Evolutionary conservation across 2,797 vertebrate genomes (phyloP).

Genomic region (Anas bernieri): DNA sequence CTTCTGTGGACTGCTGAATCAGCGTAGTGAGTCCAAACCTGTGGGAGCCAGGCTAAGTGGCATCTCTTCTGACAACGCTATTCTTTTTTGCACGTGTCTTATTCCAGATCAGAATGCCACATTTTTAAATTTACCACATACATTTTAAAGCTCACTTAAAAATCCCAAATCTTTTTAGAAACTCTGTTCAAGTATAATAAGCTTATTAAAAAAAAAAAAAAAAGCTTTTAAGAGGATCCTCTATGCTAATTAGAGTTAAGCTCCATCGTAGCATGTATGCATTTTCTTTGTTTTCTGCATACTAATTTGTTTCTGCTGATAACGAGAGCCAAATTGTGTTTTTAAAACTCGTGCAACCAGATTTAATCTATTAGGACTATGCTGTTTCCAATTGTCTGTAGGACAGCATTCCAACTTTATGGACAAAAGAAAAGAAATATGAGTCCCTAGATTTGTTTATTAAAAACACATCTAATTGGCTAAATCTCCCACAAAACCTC

Average conservation of each 20-base stretch:
- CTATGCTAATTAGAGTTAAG: not conserved
- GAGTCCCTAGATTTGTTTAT: constrained; percentile 54
- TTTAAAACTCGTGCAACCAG: constrained; percentile 58
- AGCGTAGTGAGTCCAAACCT: not conserved
- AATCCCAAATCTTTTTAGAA: not conserved
- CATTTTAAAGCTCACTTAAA: not conserved
- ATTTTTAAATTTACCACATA: not conserved
- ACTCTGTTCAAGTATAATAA: not conserved
- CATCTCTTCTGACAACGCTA: not conserved
- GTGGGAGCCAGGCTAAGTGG: not conserved
- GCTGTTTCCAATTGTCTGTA: constrained; percentile 59
- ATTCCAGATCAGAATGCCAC: not conserved
- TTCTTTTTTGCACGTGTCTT: not conserved
- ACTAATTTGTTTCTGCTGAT: constrained; percentile 45
- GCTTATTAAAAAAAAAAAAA: not conserved
- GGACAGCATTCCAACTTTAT: constrained; percentile 57
- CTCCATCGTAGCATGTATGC: not conserved
- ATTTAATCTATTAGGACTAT: constrained; percentile 54
- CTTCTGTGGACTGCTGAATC: not conserved
- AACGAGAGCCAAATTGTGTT: constrained; percentile 43
- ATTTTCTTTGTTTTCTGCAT: constrained; percentile 18
- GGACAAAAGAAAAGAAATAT: constrained; percentile 47
- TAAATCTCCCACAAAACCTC: constrained; percentile 25
- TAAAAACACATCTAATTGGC: constrained; percentile 49
- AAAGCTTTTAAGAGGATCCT: not conserved